phyloP scores from a whole-genome alignment of 2,797 vertebrate genomes.

The Myripristis jacobus region DNA sequence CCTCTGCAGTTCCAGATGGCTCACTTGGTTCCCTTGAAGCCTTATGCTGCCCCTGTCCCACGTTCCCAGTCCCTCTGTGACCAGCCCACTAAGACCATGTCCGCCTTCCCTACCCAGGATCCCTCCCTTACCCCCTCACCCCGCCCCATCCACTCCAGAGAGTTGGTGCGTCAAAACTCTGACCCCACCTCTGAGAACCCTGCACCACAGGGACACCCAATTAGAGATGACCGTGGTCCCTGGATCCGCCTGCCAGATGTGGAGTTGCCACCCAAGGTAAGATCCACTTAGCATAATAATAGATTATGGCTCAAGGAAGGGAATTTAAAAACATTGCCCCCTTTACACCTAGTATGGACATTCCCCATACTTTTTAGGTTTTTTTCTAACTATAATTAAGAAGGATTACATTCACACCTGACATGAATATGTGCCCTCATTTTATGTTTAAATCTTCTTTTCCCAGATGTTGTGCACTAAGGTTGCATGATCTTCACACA shows the following conservation, averaged over 20 bases:
- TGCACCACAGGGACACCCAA: slow-evolving; percentile 80
- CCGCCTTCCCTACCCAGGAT: slow-evolving; percentile 92
- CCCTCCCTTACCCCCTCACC: slow-evolving; percentile 85
- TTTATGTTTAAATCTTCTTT: too few relatives aligned
- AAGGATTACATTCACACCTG: too few relatives aligned
- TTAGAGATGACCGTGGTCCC: slow-evolving; percentile 85
- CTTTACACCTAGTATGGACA: too few relatives aligned
- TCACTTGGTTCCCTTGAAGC: slow-evolving; percentile 93
- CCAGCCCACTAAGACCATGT: slow-evolving; percentile 93
- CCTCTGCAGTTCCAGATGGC: slow-evolving; percentile 90
- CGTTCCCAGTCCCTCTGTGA: slow-evolving; percentile 96
- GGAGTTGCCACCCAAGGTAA: slow-evolving; percentile 87
- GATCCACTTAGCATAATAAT: neutral
- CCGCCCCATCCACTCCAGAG: slow-evolving; percentile 86
- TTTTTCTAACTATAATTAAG: too few relatives aligned
- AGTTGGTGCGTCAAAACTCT: slow-evolving; percentile 92
- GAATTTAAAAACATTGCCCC: too few relatives aligned
- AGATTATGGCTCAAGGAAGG: too few relatives aligned
- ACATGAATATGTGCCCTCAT: too few relatives aligned
- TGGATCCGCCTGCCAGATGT: slow-evolving; percentile 91
- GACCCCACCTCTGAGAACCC: slow-evolving; percentile 94
- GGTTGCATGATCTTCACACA: too few relatives aligned
- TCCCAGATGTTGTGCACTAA: too few relatives aligned
- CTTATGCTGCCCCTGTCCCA: slow-evolving; percentile 92
- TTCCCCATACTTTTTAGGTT: too few relatives aligned